phyloP scores from a whole-genome alignment of 2,113 vertebrate genomes.

The Cebus imitator region DNA sequence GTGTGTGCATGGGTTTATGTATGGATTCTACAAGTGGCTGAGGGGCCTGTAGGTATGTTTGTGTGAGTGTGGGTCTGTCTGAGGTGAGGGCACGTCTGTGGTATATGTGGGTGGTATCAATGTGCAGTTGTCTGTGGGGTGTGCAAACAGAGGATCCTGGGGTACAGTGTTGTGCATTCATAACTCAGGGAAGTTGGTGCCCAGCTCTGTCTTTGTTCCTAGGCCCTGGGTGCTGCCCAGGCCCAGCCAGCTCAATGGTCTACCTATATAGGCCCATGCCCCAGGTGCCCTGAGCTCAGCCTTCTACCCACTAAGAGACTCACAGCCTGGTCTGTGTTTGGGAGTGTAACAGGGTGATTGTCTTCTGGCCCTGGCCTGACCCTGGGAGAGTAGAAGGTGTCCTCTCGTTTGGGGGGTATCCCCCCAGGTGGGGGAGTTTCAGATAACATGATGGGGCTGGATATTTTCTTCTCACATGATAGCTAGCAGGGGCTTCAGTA shows the following conservation, averaged over 20 bases:
- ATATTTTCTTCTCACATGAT: background rate
- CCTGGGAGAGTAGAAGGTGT: background rate
- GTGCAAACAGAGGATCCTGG: background rate
- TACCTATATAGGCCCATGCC: background rate
- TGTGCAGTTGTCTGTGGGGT: background rate
- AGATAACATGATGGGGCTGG: background rate
- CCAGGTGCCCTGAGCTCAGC: background rate
- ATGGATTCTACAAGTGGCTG: background rate
- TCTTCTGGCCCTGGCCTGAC: background rate
- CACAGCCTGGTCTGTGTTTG: background rate
- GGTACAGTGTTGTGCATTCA: rapidly evolving
- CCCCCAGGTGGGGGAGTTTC: background rate
- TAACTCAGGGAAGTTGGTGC: no score
- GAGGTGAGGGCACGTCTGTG: background rate
- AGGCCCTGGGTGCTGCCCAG: background rate
- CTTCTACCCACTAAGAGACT: background rate
- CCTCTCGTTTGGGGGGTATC: background rate
- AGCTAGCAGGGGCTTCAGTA: background rate
- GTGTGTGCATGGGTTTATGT: background rate
- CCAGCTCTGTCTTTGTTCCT: background rate
- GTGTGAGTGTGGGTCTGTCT: background rate
- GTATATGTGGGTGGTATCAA: background rate
- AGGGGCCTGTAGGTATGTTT: background rate
- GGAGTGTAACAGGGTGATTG: background rate
- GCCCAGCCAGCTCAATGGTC: no score